Evolutionary conservation across 2,113 vertebrate species (phyloP), one percentile per base, ranked within the genome.

Genomic region (Osmerus eperlanus): DNA sequence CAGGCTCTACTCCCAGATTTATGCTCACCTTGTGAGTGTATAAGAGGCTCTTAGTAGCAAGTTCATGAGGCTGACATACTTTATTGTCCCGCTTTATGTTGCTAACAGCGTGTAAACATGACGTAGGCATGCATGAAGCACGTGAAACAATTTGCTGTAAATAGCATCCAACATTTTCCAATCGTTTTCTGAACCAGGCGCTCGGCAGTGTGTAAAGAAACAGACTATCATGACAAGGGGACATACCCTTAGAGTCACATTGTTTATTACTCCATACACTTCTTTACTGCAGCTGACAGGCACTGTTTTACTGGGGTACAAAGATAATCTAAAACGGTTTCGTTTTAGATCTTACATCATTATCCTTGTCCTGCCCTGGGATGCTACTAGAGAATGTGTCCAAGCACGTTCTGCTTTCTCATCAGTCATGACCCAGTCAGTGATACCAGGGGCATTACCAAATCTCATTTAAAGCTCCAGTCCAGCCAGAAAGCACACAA

Each of bases 401-500:
- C 2, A 29, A 19, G 68, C 29, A 5, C 21, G 41, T 62, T 68
- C 23, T 67, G 36, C 59, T 32, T 18, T 55, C 62, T 77, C 75
- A 75, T 80, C 79, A 67, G 7, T 67, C 76, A 55, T 32, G 21
- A 58, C 21, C 52, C 62, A 75, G 70, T 65, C 78, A 64, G 64
- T 32, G 76, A 87, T 80, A 81, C 77, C 71, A 77, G 76, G 69
- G 68, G 72, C 70, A 81, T 77, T 67, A 76, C 64, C 47, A 85
- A 87, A 83, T 84, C 86, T 76, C 52, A 77, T 84, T 82, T 80
- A 73, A 86, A 81, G 82, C 75, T 75, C 71, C 72, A 19, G 74
- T 75, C 71, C 72, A 18, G 74, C 73, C 71, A 78, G 77, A 82
- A 65, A 68, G 75, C 68, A 73, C 66, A 80, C 61, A 82, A 80